phyloP scores from a whole-genome alignment of 1,140 invertebrate genomes.

The Teleogryllus occipitalis region DNA sequence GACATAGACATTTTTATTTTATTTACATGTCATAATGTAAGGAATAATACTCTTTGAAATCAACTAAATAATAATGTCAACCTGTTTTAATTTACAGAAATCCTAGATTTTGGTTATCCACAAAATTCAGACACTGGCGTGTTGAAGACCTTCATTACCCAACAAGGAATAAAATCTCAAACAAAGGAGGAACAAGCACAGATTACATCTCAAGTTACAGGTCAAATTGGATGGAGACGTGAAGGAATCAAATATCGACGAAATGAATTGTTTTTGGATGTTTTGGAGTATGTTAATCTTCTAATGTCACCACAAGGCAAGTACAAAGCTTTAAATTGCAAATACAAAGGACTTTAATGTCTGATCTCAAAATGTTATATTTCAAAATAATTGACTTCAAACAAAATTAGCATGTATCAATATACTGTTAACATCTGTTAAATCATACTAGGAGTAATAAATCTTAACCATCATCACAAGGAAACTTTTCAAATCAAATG shows the following conservation, averaged over 20 bases:
- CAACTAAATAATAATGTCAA: no score
- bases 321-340: not conserved
- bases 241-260: constrained; percentile 99
- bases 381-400: no score
- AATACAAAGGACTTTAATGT: no score
- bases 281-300: constrained; percentile 97
- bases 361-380: no score
- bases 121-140: constrained; percentile 99
- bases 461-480: not conserved
- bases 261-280: constrained; percentile 98
- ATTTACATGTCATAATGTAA: no score
- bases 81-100: constrained; percentile 60
- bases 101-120: constrained; percentile 98
- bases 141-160: constrained; percentile 98
- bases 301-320: constrained; percentile 98
- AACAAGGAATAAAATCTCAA: constrained; percentile 97
- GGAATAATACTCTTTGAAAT: no score
- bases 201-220: constrained; percentile 98
- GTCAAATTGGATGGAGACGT: constrained; percentile 98
- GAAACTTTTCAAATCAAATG: no score
- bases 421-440: no score
- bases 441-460: not conserved
- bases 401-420: no score
- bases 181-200: constrained; percentile 99
- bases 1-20: no score